Base-by-base conservation (phyloP, 2,888 invertebrate species). In the Pandemis heparana region DNA sequence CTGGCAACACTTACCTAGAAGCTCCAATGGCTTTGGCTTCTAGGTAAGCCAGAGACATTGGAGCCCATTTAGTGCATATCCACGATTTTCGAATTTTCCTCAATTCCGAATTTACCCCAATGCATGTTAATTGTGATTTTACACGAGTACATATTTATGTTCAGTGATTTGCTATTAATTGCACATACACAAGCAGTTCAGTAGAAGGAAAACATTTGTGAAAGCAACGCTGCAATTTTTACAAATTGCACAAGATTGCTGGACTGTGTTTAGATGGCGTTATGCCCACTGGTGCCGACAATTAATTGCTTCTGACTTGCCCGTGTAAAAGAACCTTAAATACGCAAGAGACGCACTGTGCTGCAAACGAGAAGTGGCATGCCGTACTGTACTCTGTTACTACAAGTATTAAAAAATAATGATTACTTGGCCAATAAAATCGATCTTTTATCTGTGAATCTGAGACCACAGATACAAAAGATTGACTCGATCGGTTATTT, bases 361-460 rank as follows among this genome's bases (percentile, higher is more conserved):
- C 53, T 53, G 18, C 53, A 53, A 53, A 18, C 9, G 53, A 53
- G 14, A 53, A 53, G 18, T 9, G 53, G 53, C 53, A 18, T 18
- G 53, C 18, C 53, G 53, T 53, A 18, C 14, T 10, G 12, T 12
- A 46, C 12, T 46, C 14, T 41, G 8, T 41, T 41, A 8, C n/a
- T 48, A 48, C n/a, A 48, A 14, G n/a, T 48, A 48, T n/a, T 48
- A 48, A n/a, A n/a, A 14, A 48, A 14, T 12, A 43, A 43, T 32
- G 23, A 48, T 48, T 48, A 48, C 14, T 14, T n/a, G 18, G 18
- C 18, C 18, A 53, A 18, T 53, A 18, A 51, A 51, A 9, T 18
- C 53, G 16, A 51, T 51, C 16, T 51, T n/a, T 48, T 51, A 51
- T 46, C 46, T 46, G 46, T 46, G 48, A 51, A 51, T 51, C 48